A percentile compares a stretch with the other conserved stretches of the same genome.
These are phyloP conservation scores for Papilio gigon DNA, from an alignment of 2,888 invertebrate species.

Conservation along the genomic window DNA sequence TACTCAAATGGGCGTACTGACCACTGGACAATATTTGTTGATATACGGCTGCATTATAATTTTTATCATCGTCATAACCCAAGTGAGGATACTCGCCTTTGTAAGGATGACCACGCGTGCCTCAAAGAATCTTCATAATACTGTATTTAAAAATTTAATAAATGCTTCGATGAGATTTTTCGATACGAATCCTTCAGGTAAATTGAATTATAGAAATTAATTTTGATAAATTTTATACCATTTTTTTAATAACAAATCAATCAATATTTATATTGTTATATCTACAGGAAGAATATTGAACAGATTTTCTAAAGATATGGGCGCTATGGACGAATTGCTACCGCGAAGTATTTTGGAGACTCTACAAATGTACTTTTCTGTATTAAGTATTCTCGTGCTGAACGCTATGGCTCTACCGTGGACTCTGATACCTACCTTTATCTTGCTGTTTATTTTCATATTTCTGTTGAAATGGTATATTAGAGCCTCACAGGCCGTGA, in stretches of 20 bases:
- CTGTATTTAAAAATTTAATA: constrained; percentile 88
- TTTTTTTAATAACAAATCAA: too few species aligned
- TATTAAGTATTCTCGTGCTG: constrained; percentile 65
- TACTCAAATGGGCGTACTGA: constrained; percentile 62
- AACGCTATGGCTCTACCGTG: constrained; percentile 72
- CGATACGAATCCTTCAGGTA: constrained; percentile 89
- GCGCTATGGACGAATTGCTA: constrained; percentile 88
- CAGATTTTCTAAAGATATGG: constrained; percentile 92
- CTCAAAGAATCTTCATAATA: constrained; percentile 86
- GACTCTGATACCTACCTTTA: constrained; percentile 69
- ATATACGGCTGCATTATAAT: constrained; percentile 65
- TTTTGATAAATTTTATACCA: too few species aligned
- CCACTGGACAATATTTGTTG: constrained; percentile 64
- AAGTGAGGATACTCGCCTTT: constrained; percentile 82
- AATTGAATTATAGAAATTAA: constrained; percentile 48
- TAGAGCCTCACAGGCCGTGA: constrained; percentile 88
- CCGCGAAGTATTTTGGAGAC: constrained; percentile 86
- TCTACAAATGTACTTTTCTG: constrained; percentile 77
- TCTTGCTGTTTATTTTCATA: constrained; percentile 82
- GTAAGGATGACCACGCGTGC: constrained; percentile 84
- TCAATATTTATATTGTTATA: constrained; percentile 24
- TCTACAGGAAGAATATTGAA: constrained; percentile 84
- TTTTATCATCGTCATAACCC: constrained; percentile 73
- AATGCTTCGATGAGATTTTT: constrained; percentile 88
- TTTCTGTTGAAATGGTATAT: constrained; percentile 86